Conservation (phyloP, 1,140 invertebrate species). For the Heterodera carotae region DNA sequence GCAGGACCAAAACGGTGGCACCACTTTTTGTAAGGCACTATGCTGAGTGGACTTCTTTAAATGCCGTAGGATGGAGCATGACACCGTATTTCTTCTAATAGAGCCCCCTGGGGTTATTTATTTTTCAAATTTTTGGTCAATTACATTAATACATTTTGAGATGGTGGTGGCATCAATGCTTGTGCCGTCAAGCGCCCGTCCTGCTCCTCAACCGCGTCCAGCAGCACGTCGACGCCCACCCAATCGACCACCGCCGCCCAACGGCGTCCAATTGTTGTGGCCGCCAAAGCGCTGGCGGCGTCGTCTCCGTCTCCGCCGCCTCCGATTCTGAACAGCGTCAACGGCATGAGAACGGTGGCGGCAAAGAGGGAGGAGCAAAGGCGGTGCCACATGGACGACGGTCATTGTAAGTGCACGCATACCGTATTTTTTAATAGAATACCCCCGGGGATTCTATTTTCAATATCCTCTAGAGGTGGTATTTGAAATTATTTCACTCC, state of each 20-base stretch:
- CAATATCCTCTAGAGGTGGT: too few species aligned
- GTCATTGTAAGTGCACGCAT: constrained; percentile 22
- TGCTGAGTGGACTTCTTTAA: too few species aligned
- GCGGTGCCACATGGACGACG: too few species aligned
- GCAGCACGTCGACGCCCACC: constrained; percentile 12
- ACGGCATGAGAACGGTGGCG: not conserved
- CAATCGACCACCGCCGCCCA: constrained; percentile 28
- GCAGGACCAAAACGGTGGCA: not conserved
- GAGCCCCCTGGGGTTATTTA: too few species aligned
- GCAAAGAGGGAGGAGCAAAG: not conserved
- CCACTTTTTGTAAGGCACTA: too few species aligned
- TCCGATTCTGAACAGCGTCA: not conserved
- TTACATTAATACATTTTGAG: too few species aligned
- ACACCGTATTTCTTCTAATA: too few species aligned
- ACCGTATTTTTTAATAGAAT: too few species aligned
- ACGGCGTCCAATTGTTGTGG: constrained; percentile 13
- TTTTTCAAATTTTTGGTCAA: too few species aligned
- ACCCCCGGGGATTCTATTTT: too few species aligned
- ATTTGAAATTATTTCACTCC: too few species aligned
- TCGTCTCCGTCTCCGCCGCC: not conserved
- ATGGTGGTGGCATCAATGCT: not conserved
- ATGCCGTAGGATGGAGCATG: too few species aligned
- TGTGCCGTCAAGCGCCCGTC: not conserved
- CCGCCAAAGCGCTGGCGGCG: not conserved
- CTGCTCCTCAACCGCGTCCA: constrained; percentile 4